Evolutionary conservation across 2,888 invertebrate genomes (phyloP).

Genomic region (Eupithecia dodoneata): DNA sequence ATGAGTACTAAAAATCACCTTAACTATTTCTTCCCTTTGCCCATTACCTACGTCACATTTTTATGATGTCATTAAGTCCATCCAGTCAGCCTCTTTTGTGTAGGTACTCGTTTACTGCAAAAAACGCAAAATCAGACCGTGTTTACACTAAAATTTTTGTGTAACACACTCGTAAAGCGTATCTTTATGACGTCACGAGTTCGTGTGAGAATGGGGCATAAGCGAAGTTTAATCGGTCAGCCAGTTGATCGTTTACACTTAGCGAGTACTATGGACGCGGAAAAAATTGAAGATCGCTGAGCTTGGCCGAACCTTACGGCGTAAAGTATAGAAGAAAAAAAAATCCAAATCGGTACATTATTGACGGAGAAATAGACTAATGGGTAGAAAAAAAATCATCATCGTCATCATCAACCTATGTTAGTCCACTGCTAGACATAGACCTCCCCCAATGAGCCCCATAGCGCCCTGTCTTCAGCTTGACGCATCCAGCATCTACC

Average conservation of each 20-base stretch:
- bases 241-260: conserved; percentile 22
- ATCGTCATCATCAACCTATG: too few relatives aligned
- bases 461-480: too few relatives aligned
- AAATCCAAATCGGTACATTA: too few relatives aligned
- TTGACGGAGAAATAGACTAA: too few relatives aligned
- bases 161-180: conserved; percentile 24
- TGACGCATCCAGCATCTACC: too few relatives aligned
- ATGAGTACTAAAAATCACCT: too few relatives aligned
- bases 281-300: not conserved
- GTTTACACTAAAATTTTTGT: not conserved
- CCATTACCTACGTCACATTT: not conserved
- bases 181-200: conserved; percentile 33
- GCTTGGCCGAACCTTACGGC: too few relatives aligned
- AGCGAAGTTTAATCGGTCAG: conserved; percentile 62
- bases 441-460: too few relatives aligned
- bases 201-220: conserved; percentile 45
- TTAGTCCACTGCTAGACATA: too few relatives aligned
- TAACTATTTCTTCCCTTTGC: not conserved
- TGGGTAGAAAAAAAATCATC: too few relatives aligned
- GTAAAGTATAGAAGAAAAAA: too few relatives aligned
- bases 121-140: conserved; percentile 3
- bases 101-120: not conserved
- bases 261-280: not conserved
- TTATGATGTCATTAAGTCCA: not conserved
- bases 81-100: not conserved